phyloP scores from a whole-genome alignment of 1,140 invertebrate genomes.

The Cylas formicarius region DNA sequence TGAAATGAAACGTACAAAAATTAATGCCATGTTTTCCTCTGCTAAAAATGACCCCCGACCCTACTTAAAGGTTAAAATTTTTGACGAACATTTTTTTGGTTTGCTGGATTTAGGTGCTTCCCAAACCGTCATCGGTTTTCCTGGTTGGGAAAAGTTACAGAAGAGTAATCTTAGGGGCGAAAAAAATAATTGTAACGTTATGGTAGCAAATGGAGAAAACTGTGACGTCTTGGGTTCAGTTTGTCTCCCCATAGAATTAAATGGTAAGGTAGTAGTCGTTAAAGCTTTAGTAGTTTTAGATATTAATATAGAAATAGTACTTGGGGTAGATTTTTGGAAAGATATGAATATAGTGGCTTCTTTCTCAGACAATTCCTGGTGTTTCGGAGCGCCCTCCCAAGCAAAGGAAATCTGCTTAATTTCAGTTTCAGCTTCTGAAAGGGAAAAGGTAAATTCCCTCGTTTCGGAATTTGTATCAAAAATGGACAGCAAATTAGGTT shows the following conservation, averaged over 20 bases:
- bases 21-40: neutral
- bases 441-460: no score
- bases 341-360: constrained; percentile 4
- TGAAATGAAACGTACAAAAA: neutral
- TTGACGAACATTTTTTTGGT: neutral
- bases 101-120: constrained; percentile 7
- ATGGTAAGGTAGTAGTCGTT: neutral
- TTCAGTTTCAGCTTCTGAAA: no score
- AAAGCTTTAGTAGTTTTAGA: constrained; percentile 8
- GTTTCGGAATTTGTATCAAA: no score
- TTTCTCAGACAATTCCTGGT: constrained; percentile 2
- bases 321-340: constrained; percentile 9
- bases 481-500: no score
- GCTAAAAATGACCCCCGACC: neutral
- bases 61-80: constrained; percentile 3
- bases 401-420: no score
- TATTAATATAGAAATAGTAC: constrained; percentile 1
- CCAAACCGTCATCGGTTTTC: neutral
- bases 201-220: constrained; percentile 4
- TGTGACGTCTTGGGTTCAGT: constrained; percentile 6
- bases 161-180: neutral
- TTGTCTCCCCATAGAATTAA: neutral
- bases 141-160: constrained; percentile 3
- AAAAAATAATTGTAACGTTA: neutral
- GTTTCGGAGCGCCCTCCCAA: no score